Percentiles rank a stretch among this genome's conserved stretches.
Evolutionary conservation across 2,113 vertebrate genomes (phyloP).

Genomic region (Tor tambroides): DNA sequence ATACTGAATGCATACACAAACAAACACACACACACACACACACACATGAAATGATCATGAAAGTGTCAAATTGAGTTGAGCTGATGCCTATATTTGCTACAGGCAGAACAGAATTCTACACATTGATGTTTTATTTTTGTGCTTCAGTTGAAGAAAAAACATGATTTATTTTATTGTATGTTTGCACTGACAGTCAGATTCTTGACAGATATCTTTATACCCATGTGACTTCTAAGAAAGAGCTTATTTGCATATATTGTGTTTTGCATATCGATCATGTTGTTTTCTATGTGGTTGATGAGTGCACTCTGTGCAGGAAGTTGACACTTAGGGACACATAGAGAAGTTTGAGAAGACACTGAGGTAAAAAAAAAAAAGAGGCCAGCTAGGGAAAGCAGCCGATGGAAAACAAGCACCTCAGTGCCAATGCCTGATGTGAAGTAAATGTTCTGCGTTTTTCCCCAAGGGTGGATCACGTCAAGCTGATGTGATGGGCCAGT

Average conservation of each 20-base stretch:
- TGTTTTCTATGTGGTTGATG: not conserved
- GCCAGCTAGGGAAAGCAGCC: conserved; percentile 41
- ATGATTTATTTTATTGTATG: not conserved
- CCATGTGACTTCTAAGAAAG: not conserved
- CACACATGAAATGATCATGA: too few species aligned
- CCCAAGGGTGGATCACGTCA: conserved; percentile 63
- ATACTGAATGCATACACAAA: too few species aligned
- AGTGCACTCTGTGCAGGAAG: not conserved
- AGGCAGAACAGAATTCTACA: not conserved
- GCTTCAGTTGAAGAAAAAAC: not conserved
- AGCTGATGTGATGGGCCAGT: conserved; percentile 69
- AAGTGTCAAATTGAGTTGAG: too few species aligned
- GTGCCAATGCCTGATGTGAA: conserved; percentile 63
- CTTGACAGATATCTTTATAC: not conserved
- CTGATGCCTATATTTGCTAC: not conserved
- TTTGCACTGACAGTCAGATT: not conserved
- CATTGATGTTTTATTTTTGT: not conserved
- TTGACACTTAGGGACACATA: not conserved
- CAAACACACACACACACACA: too few species aligned
- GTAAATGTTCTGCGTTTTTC: conserved; percentile 65
- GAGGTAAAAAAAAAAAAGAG: not conserved
- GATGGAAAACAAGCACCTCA: conserved; percentile 50
- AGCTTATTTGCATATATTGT: not conserved
- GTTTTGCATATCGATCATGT: too few species aligned
- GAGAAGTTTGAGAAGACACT: not conserved